Evolutionary conservation across 1,140 invertebrate genomes (phyloP).

Genomic region (Steinernema feltiae): DNA sequence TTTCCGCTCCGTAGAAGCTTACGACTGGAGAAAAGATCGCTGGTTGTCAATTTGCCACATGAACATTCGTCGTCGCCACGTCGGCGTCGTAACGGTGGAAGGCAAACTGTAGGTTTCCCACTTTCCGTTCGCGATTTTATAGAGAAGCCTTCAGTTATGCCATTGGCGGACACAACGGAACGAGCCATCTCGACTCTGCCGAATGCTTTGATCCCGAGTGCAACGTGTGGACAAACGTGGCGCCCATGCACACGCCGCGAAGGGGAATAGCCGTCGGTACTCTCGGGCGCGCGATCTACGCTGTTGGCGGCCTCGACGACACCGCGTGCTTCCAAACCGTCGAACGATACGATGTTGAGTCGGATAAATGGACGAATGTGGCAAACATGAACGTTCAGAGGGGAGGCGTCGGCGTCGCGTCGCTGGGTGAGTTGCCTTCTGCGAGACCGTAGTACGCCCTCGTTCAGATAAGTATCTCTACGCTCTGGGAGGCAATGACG

Average conservation of each 20-base stretch:
- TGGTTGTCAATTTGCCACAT: slow-evolving; percentile 97
- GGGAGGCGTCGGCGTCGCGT: slow-evolving; percentile 46
- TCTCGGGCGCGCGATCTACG: slow-evolving; percentile 79
- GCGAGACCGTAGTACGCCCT: slow-evolving; percentile 59
- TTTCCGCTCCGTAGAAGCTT: slow-evolving; percentile 71
- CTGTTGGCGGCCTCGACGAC: slow-evolving; percentile 87
- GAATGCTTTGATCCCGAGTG: slow-evolving; percentile 83
- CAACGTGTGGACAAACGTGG: slow-evolving; percentile 93
- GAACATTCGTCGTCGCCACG: slow-evolving; percentile 89
- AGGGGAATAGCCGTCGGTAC: slow-evolving; percentile 89
- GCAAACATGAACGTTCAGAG: slow-evolving; percentile 42
- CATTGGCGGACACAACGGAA: slow-evolving; percentile 83
- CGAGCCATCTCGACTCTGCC: slow-evolving; percentile 75
- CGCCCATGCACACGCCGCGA: slow-evolving; percentile 88
- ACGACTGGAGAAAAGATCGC: slow-evolving; percentile 87
- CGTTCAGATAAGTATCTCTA: slow-evolving; percentile 68
- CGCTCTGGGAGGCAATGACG: slow-evolving; percentile 75
- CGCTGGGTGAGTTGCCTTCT: slow-evolving; percentile 24
- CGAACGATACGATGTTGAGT: slow-evolving; percentile 45
- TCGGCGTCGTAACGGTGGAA: slow-evolving; percentile 95
- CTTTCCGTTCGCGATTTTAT: background rate
- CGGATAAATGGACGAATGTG: slow-evolving; percentile 38
- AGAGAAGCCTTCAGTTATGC: slow-evolving; percentile 67
- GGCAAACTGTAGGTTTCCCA: slow-evolving; percentile 76
- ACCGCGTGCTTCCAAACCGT: slow-evolving; percentile 65